phyloP scores from a whole-genome alignment of 2,797 vertebrate species.

The Sciurus carolinensis region DNA sequence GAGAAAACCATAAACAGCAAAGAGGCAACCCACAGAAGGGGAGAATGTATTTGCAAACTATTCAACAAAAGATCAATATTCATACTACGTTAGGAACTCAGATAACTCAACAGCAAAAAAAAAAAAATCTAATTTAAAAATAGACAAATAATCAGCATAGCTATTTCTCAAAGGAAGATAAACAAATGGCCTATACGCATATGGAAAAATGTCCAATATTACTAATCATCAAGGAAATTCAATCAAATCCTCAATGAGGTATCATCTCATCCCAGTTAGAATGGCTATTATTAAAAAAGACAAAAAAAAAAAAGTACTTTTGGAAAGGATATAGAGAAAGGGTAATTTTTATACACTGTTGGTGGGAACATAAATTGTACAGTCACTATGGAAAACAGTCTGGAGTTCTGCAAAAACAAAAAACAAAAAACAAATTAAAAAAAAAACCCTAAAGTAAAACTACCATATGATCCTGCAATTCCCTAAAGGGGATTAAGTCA shows the following conservation, averaged over 20 bases:
- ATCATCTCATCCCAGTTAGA: neutral
- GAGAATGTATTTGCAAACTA: neutral
- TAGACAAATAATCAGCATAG: neutral
- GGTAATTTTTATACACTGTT: neutral
- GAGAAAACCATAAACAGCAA: neutral
- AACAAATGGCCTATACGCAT: neutral
- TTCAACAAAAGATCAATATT: neutral
- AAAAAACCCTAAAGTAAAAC: neutral
- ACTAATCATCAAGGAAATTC: neutral
- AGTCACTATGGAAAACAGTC: neutral
- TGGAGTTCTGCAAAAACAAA: neutral
- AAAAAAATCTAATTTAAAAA: neutral
- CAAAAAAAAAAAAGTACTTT: neutral
- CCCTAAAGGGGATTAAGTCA: neutral
- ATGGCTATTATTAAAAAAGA: neutral
- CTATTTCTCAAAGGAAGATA: neutral
- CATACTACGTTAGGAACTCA: neutral
- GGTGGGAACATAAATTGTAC: neutral
- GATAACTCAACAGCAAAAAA: no score
- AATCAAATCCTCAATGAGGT: neutral
- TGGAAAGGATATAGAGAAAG: neutral
- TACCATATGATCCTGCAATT: neutral
- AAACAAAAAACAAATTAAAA: neutral
- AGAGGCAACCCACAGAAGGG: neutral
- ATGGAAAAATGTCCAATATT: neutral